A percentile compares a stretch with the other conserved stretches of the same genome.
phyloP scores from a whole-genome alignment of 1,140 invertebrate genomes.

The Orussus abietinus region DNA sequence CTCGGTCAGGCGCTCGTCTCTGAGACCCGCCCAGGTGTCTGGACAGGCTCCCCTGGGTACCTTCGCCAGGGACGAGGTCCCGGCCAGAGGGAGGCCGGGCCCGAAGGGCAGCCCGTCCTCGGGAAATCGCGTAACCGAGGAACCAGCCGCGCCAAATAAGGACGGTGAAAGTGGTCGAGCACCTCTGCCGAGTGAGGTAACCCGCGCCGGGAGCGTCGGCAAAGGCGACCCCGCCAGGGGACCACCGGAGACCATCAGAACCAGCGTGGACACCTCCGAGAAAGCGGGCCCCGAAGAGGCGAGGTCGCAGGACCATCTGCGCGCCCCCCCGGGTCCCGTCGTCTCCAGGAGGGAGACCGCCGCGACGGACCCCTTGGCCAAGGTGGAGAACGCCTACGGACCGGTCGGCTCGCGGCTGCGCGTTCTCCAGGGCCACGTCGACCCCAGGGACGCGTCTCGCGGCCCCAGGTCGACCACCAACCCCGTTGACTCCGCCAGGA shows the following conservation, averaged over 20 bases:
- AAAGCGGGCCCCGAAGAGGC: background rate
- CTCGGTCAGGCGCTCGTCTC: too few relatives aligned
- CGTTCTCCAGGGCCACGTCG: slow-evolving; percentile 18
- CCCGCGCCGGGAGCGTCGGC: slow-evolving; percentile 1
- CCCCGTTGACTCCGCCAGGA: slow-evolving; percentile 18
- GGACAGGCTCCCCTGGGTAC: too few relatives aligned
- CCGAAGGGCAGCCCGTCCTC: background rate
- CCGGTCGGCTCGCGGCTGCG: slow-evolving; percentile 20
- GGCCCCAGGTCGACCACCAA: slow-evolving; percentile 5
- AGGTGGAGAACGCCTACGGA: slow-evolving; percentile 16
- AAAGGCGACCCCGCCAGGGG: slow-evolving; percentile 14
- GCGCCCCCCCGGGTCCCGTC: too few relatives aligned
- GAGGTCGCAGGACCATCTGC: too few relatives aligned
- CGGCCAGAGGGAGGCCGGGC: too few relatives aligned
- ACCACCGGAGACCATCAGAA: slow-evolving; percentile 10
- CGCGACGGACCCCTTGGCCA: too few relatives aligned
- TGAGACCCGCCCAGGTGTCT: too few relatives aligned
- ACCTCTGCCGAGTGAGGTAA: slow-evolving; percentile 17
- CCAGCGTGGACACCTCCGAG: slow-evolving; percentile 12
- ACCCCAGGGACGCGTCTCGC: too few relatives aligned
- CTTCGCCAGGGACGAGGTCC: too few relatives aligned
- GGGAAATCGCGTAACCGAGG: too few relatives aligned
- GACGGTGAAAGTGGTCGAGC: slow-evolving; percentile 36
- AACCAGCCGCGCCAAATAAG: slow-evolving; percentile 37
- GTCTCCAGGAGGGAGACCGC: too few relatives aligned